Base-by-base conservation (phyloP, 92 coral and sea anemone species). In the Montipora capitata region DNA sequence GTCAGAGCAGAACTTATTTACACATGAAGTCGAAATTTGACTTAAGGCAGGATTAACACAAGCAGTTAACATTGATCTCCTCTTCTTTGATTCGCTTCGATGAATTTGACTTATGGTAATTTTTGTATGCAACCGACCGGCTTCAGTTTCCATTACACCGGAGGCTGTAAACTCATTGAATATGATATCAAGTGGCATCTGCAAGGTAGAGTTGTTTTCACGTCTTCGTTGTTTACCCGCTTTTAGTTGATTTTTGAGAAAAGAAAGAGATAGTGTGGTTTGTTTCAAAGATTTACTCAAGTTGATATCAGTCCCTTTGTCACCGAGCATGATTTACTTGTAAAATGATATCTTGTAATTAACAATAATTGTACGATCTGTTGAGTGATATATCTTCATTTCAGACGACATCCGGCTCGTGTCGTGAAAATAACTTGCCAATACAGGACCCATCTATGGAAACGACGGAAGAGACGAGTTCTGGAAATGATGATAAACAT, bases 401-500 rank as follows among this genome's bases (percentile, higher is more conserved):
- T 16, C 71, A 83, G 87, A 27, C 40, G 20, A 17, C 71, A 11
- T 44, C 11, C 2, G 44, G 48, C 27, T 57, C 72, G 38, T 41
- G 58, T 58, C 41, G 41, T 7, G 87, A 56, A 18, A 82, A 77
- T 10, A 67, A 72, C 6, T 82, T 78, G 42, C 57, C 79, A 13
- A 44, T 69, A 20, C 72, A 71, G 14, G 15, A 38, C 11, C 68
- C 44, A n/a, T 40, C 39, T 48, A 74, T 14, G 41, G 85, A 81
- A 3, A 52, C 42, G 43, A 39, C n/a, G 0, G 20, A 44, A 52
- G 79, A 72, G 42, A 56, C 87, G 44, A 83, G 79, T 67, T 69
- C 56, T 72, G 87, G 70, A 41, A 83, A 78, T 38, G 87, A 83
- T 43, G 20, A 18, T 14, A 70, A 74, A 42, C 76, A 80, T 1